Base-by-base conservation (phyloP, 2,797 vertebrate genomes). In the Lithobates sylvaticus region DNA sequence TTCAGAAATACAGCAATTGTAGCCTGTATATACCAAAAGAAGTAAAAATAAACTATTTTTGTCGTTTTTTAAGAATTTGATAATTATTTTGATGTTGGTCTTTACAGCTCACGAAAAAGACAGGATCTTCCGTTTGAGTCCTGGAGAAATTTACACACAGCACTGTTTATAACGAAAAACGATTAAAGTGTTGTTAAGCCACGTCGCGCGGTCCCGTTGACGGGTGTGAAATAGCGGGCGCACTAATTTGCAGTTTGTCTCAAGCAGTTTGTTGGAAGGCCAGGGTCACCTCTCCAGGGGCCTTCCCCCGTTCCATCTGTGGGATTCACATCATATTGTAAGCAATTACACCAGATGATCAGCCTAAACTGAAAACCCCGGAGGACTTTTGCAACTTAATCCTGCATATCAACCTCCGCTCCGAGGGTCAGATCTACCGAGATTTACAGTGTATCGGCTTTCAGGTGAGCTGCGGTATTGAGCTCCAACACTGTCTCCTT, bases 311-410 rank as follows among this genome's bases (percentile, higher is more conserved):
- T 61, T 61, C 58, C 58, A n/a, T 61, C 58, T 61, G 58, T 61
- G 58, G 58, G 58, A 61, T 61, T 61, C 58, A n/a, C 58, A 61
- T 61, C 58, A 61, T 61, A 61, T 61, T 61, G 58, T 61, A 61
- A n/a, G 58, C 58, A 61, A 61, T 71, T 71, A 34, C 69, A 12
- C 10, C 18, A 42, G 34, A 42, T 39, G 34, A 65, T 65, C 21
- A 42, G 13, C 36, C 34, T 23, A 42, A 65, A 54, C 34, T n/a
- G 34, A 8, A 65, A 78, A n/a, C 10, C 58, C 58, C 36, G 2
- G 13, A 65, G 76, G 54, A n/a, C 54, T 34, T 36, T n/a, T 27
- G 32, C 67, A 39, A 70, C 16, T 42, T 78, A 78, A 78, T 65
- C 34, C 76, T 64, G 15, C 32, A 21, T 71, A 39, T 36, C 69